phyloP scores from a whole-genome alignment of 1,140 invertebrate genomes.

The Rhopalosiphum padi region DNA sequence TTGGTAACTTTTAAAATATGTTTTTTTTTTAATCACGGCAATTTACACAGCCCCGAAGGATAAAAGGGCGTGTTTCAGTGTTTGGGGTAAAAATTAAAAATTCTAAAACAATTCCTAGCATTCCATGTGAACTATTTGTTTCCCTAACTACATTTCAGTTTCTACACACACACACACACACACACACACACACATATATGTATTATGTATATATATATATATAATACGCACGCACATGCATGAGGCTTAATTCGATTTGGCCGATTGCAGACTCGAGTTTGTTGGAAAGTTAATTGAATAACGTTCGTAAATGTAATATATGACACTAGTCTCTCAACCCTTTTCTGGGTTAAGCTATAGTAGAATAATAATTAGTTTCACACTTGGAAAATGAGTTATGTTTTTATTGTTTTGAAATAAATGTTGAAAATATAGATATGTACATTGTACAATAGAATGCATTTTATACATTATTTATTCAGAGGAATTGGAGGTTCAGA shows the following conservation, averaged over 20 bases:
- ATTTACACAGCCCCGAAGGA: constrained; percentile 4
- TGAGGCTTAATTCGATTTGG: constrained; percentile 41
- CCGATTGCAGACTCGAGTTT: constrained; percentile 43
- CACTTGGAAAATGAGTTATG: constrained; percentile 23
- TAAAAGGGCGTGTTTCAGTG: not conserved
- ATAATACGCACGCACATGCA: not conserved
- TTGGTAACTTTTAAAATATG: constrained; percentile 29
- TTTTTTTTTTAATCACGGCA: constrained; percentile 34
- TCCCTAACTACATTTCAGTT: constrained; percentile 46
- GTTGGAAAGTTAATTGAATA: constrained; percentile 52
- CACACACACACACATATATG: not conserved
- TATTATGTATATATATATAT: not conserved
- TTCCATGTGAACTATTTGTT: constrained; percentile 29
- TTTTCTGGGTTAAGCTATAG: constrained; percentile 21
- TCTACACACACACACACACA: not conserved
- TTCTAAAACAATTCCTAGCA: constrained; percentile 49
- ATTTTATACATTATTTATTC: no score
- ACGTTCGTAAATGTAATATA: constrained; percentile 52
- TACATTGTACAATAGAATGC: not conserved
- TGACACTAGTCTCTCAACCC: constrained; percentile 41
- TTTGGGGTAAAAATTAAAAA: constrained; percentile 47
- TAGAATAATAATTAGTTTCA: constrained; percentile 40
- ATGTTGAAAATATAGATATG: not conserved
- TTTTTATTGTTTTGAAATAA: constrained; percentile 5
- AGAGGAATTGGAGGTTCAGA: not conserved